Evolutionary conservation across 2,888 invertebrate genomes (phyloP).

Genomic region (Andrena haemorrhoa): DNA sequence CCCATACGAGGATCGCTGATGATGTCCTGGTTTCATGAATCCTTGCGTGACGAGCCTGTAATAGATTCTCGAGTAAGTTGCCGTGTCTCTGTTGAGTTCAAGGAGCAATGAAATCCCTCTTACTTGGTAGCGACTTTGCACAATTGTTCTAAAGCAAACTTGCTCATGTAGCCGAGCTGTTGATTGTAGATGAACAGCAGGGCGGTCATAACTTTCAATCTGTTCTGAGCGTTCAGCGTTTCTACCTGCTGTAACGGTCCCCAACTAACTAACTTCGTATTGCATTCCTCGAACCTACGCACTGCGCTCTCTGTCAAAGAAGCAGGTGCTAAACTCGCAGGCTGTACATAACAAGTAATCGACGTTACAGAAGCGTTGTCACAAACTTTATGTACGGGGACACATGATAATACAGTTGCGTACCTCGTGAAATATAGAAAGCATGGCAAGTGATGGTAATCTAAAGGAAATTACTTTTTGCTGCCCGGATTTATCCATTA

Average conservation of each 20-base stretch:
- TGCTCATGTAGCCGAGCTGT: conserved; percentile 92
- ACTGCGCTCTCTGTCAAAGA: conserved; percentile 94
- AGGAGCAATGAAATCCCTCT: conserved; percentile 61
- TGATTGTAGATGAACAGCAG: conserved; percentile 95
- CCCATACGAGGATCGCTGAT: conserved; percentile 88
- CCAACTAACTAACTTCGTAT: conserved; percentile 94
- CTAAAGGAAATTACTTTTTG: conserved; percentile 94
- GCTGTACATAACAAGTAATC: conserved; percentile 85
- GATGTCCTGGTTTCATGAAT: conserved; percentile 88
- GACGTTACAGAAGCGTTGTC: conserved; percentile 8
- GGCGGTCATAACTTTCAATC: conserved; percentile 95
- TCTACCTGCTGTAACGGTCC: conserved; percentile 96
- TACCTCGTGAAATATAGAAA: conserved; percentile 97
- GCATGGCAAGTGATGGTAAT: conserved; percentile 95
- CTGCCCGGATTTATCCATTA: conserved; percentile 93
- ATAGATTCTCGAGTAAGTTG: conserved; percentile 28
- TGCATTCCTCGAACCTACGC: conserved; percentile 94
- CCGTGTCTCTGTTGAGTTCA: background rate
- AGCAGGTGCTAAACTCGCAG: conserved; percentile 90
- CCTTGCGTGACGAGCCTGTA: conserved; percentile 93
- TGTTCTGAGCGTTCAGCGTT: conserved; percentile 95
- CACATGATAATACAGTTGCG: background rate
- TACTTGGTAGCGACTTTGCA: conserved; percentile 93
- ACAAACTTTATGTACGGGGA: background rate
- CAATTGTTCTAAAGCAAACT: conserved; percentile 91